Evolutionary conservation across 1,140 invertebrate genomes (phyloP), one percentile per base, ranked within the genome.

Genomic region (Temnothorax nylanderi): DNA sequence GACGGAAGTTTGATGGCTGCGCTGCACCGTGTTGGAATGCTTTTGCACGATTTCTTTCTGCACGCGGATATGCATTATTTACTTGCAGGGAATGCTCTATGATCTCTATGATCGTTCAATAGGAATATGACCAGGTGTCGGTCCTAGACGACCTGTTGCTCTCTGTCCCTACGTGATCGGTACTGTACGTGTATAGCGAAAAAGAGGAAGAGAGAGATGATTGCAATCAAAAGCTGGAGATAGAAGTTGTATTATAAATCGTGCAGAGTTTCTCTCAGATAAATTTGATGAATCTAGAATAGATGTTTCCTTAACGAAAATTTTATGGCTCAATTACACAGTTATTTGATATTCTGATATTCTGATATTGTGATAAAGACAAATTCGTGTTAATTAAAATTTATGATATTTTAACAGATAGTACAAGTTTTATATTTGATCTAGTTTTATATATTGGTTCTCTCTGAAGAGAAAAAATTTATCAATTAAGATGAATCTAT

Each of bases 61-160:
- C 37, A 26, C 51, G 41, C 26, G 56, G 80, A 84, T 32, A 10
- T 60, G 18, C 69, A 32, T 75, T 75, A 8, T 60, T 60, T 6
- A 16, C 26, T 41, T 16, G n/a, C n/a, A 34, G 51, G 32, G 44
- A 60, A 74, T 2, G 26, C 54, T 84, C 74, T 47, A 60, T 26
- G 58, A 41, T 75, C 41, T 44, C 26, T 47, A 44, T 37, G 67
- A 74, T 13, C 67, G 67, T 47, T 74, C 41, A n/a, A 84, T 84
- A 47, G n/a, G 44, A 60, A 11, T 26, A 74, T 44, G 69, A 47
- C 54, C 69, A 44, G 75, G 44, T 84, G 80, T 84, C 80, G 62
- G 32, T 44, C 11, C 26, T 60, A 60, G 67, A 74, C 54, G 69
- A 84, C 80, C 80, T 84, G 80, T 84, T 84, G 80, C 80, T 75